Conservation (phyloP, 2,888 invertebrate species). For the Pristionchus mayeri region DNA sequence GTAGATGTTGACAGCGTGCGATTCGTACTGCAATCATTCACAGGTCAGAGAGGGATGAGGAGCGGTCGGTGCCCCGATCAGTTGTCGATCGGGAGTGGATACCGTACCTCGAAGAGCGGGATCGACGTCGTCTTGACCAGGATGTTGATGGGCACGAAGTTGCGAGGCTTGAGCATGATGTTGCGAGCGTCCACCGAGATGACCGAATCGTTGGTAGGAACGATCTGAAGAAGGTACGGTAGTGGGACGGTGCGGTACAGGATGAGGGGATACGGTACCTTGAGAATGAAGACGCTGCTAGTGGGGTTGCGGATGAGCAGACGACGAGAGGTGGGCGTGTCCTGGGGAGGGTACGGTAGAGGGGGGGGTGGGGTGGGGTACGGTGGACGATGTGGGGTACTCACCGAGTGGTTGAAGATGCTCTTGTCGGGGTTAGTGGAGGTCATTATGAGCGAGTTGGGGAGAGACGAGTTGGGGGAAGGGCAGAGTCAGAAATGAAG, state of each 20-base stretch:
- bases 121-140: background rate
- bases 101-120: conserved; percentile 33
- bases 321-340: conserved; percentile 16
- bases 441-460: conserved; percentile 3
- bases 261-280: background rate
- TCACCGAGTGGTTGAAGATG: conserved; percentile 44
- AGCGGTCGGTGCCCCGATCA: background rate
- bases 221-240: conserved; percentile 30
- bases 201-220: background rate
- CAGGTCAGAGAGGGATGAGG: background rate
- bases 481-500: background rate
- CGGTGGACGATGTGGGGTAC: background rate
- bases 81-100: background rate
- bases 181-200: background rate
- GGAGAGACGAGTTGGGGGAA: background rate
- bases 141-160: conserved; percentile 35
- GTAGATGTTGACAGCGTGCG: conserved; percentile 6
- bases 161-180: conserved; percentile 23
- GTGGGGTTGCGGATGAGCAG: conserved; percentile 36
- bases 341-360: background rate
- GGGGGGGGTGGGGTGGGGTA: background rate
- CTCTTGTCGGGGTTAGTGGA: conserved; percentile 39
- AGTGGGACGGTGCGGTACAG: background rate
- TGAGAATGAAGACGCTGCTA: conserved; percentile 29
- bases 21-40: conserved; percentile 29